These are phyloP conservation scores for Menidia menidia DNA, from an alignment of 2,797 vertebrate species.

Conservation along the genomic window DNA sequence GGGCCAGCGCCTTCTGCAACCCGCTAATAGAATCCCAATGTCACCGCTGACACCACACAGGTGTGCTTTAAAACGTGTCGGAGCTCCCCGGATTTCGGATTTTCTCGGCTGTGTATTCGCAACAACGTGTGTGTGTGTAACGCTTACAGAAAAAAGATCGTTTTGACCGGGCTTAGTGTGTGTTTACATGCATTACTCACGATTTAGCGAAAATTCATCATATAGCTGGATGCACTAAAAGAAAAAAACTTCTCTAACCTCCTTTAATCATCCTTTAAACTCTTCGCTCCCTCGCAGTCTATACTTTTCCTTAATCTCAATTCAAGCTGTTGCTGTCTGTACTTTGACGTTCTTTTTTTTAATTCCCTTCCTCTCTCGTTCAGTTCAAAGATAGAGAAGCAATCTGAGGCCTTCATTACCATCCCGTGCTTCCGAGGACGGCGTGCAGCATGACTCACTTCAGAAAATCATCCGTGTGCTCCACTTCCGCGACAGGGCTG, in stretches of 20 bases:
- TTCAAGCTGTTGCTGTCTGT: slow-evolving; percentile 26
- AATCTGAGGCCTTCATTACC: slow-evolving; percentile 68
- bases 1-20: slow-evolving; percentile 79
- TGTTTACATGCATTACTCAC: slow-evolving; percentile 1
- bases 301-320: slow-evolving; percentile 31
- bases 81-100: slow-evolving; percentile 46
- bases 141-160: not conserved
- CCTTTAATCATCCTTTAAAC: slow-evolving; percentile 19
- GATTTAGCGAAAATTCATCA: not conserved
- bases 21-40: slow-evolving; percentile 87
- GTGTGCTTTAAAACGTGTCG: slow-evolving; percentile 54
- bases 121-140: not conserved
- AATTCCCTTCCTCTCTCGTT: slow-evolving; percentile 35
- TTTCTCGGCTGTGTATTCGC: slow-evolving; percentile 6
- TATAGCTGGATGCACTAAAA: not conserved
- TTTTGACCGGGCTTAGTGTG: not conserved
- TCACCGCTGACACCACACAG: slow-evolving; percentile 83
- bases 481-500: slow-evolving; percentile 63
- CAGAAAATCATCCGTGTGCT: slow-evolving; percentile 67
- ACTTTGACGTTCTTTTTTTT: slow-evolving; percentile 50
- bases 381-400: slow-evolving; percentile 60
- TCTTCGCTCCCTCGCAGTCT: slow-evolving; percentile 24
- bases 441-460: slow-evolving; percentile 59
- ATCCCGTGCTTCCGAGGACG: slow-evolving; percentile 45
- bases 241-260: slow-evolving; percentile 23